Evolutionary conservation across 1,140 invertebrate genomes (phyloP), one percentile per base, ranked within the genome.

Genomic region (Riptortus pedestris): DNA sequence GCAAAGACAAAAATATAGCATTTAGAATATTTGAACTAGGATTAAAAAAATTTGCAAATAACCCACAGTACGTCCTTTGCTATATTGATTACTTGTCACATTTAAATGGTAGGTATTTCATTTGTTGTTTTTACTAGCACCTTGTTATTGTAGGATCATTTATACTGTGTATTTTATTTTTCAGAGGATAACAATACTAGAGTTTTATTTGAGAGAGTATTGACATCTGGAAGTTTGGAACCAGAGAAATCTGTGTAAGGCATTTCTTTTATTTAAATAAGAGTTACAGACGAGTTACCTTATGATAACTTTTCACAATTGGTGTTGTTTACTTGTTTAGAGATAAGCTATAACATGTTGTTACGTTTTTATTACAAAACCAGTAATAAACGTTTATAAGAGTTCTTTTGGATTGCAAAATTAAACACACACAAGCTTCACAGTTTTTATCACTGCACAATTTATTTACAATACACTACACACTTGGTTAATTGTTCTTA

Each of bases 11-110:
- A 76, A 94, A 93, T 73, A 93, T 99, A 62, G 96, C 96, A 0
- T 95, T 98, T 73, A 85, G 94, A 68, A 98, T 99, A 69, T 99
- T 99, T 77, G 96, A 99, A 76, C 78, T 99, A 22, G 97, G 96
- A 0, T 77, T 99, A 16, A 99, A 99, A 75, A 96, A 96, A 74
- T 98, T 94, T 76, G 88, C 86, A 0, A 87, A 93, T 70, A 90
- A 91, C 74, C 88, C 94, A 0, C 93, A 98, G 70, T 99, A 96
- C 73, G 87, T 97, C 63, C 79, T 94, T 60, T 90, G 89, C 71
- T 99, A 98, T 72, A 91, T 99, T 63, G 93, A 98, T 73, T 99
- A 97, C 74, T 80, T 99, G 67, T 95, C 93, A 11, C 94, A 98
- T 85, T 79, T 99, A 11, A 99, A 99, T 78, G 92, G 90, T 93